These are phyloP conservation scores for Turnix velox DNA, from an alignment of 2,113 vertebrate species.

Conservation along the genomic window DNA sequence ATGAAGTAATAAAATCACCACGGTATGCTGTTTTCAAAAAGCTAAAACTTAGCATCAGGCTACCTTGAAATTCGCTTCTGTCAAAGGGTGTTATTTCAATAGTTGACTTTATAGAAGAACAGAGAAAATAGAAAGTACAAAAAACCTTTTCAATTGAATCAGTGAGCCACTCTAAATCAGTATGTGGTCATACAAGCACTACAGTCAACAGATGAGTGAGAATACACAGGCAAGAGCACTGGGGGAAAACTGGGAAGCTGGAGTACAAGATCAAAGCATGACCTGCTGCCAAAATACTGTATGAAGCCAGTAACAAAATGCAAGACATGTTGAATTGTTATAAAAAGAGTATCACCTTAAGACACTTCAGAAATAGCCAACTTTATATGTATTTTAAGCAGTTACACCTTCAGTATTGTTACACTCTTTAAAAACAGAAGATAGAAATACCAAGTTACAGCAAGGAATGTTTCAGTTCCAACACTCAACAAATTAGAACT, in stretches of 20 bases:
- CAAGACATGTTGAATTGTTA: neutral
- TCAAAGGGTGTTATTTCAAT: neutral
- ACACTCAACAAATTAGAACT: neutral
- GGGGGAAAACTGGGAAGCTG: neutral
- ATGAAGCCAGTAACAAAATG: neutral
- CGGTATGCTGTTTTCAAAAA: constrained; percentile 26
- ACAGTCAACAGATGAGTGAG: neutral
- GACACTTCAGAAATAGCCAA: neutral
- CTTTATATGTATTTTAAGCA: neutral
- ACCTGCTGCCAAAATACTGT: neutral
- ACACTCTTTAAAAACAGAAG: neutral
- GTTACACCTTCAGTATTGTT: neutral
- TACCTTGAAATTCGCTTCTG: constrained; percentile 26
- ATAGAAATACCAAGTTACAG: neutral
- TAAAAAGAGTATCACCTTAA: neutral
- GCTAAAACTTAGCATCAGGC: constrained; percentile 52
- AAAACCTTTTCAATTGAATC: neutral
- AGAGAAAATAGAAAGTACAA: neutral
- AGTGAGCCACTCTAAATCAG: neutral
- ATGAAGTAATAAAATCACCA: constrained; percentile 62
- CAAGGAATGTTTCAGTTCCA: neutral
- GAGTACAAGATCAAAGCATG: neutral
- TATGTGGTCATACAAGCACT: neutral
- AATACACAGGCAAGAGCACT: neutral
- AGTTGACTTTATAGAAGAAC: neutral